Conservation (phyloP, 2,888 invertebrate species). For the Meandrusa payeni region DNA sequence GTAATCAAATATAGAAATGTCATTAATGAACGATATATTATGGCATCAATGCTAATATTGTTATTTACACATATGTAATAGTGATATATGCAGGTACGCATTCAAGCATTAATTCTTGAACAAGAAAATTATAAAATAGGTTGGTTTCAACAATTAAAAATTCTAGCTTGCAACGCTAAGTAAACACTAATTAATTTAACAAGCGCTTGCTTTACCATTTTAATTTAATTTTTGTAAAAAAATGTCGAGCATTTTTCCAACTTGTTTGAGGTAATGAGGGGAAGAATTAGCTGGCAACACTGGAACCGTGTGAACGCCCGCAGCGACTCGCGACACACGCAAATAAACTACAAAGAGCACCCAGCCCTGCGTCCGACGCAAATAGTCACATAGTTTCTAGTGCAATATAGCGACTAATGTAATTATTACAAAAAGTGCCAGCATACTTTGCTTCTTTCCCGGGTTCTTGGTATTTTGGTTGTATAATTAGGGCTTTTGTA, state of each 20-base stretch:
- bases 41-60: too few relatives aligned
- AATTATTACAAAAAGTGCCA: constrained; percentile 47
- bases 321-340: constrained; percentile 66
- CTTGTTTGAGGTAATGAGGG: constrained; percentile 20
- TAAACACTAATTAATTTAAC: constrained; percentile 20
- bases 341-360: constrained; percentile 57
- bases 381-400: constrained; percentile 51
- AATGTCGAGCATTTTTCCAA: constrained; percentile 17
- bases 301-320: constrained; percentile 64
- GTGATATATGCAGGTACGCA: too few relatives aligned
- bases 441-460: constrained; percentile 6
- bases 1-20: too few relatives aligned
- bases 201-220: constrained; percentile 8
- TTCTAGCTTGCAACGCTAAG: not conserved
- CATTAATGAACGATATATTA: too few relatives aligned
- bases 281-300: constrained; percentile 30
- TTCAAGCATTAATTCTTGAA: too few relatives aligned
- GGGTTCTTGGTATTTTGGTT: constrained; percentile 17
- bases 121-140: too few relatives aligned
- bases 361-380: constrained; percentile 39
- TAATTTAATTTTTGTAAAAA: constrained; percentile 5
- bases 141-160: too few relatives aligned
- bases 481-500: constrained; percentile 16
- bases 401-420: constrained; percentile 33
- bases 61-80: too few relatives aligned